Base-by-base conservation (phyloP, 1,140 invertebrate species). In the Bombus pascuorum region DNA sequence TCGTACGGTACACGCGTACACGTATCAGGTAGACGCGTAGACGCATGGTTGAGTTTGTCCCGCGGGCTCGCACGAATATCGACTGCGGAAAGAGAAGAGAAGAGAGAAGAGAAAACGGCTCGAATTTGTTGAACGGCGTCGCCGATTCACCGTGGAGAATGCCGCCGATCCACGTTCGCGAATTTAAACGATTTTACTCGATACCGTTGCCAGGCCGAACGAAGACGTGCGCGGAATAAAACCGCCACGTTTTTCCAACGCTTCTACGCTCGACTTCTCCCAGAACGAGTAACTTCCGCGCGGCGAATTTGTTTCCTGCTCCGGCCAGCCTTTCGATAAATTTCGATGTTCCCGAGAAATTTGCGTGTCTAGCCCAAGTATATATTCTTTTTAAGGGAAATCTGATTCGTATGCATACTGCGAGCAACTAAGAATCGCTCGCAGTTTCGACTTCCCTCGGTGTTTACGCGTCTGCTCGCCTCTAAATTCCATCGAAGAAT, bases 121-220 rank as follows among this genome's bases (percentile, higher is more conserved):
- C 59, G 80, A 87, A 89, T 85, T 87, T 85, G 82, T 89, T 66
- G 34, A 6, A 68, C 53, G 53, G 22, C 66, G 57, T 57, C 47
- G 39, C 71, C 65, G 72, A 65, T 75, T 88, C 39, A 57, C 18
- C 59, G 44, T 13, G 25, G 47, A 83, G 82, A 62, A 78, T 44
- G 78, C 59, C 79, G 84, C 71, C 62, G 84, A 85, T 85, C 72
- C 84, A 81, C 84, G 84, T 81, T 15, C 84, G 85, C 82, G 47
- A 90, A 90, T 89, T 85, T 87, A 75, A 89, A 89, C 86, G 79
- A 90, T 89, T 82, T 82, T 65, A 59, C 39, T 74, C 68, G 79
- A 53, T 85, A 83, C 72, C 85, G 72, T 85, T 71, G 85, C 71
- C 85, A 86, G 85, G n/a, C 80, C n/a, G 62, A 32, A 44, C 57